Conservation (phyloP, 2,113 vertebrate genomes). For the Hydrolagus affinis region DNA sequence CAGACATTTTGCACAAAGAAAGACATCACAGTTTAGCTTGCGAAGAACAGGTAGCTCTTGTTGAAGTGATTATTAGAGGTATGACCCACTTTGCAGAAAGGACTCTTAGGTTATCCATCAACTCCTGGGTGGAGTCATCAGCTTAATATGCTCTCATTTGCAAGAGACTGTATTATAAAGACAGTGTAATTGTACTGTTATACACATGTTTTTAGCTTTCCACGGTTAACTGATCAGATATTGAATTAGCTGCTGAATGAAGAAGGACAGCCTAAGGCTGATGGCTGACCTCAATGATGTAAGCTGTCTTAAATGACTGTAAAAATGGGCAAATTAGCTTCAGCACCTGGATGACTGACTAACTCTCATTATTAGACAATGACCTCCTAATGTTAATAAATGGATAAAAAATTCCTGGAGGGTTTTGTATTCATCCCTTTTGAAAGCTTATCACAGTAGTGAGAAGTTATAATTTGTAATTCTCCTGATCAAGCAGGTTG, state of each 20-base stretch:
- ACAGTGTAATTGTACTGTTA: background rate
- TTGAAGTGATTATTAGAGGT: no score
- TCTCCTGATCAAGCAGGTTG: no score
- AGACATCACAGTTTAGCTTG: no score
- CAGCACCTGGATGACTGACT: background rate
- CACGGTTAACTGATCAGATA: background rate
- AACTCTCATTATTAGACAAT: background rate
- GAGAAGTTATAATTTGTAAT: no score
- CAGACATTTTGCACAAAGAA: no score
- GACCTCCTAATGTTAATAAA: background rate
- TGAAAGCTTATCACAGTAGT: no score
- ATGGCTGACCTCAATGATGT: conserved; percentile 20
- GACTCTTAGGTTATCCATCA: background rate
- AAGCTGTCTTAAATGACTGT: background rate
- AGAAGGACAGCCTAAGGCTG: background rate
- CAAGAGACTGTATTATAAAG: background rate
- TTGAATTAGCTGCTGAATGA: background rate
- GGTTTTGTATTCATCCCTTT: no score
- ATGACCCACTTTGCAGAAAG: no score
- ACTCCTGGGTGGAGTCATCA: background rate
- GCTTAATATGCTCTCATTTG: background rate
- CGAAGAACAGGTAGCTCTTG: no score
- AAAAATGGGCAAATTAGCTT: conserved; percentile 19
- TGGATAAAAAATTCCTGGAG: background rate
- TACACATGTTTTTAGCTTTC: background rate